These are phyloP conservation scores for Meiosimyza decipiens DNA, from an alignment of 2,888 invertebrate genomes.

Conservation along the genomic window DNA sequence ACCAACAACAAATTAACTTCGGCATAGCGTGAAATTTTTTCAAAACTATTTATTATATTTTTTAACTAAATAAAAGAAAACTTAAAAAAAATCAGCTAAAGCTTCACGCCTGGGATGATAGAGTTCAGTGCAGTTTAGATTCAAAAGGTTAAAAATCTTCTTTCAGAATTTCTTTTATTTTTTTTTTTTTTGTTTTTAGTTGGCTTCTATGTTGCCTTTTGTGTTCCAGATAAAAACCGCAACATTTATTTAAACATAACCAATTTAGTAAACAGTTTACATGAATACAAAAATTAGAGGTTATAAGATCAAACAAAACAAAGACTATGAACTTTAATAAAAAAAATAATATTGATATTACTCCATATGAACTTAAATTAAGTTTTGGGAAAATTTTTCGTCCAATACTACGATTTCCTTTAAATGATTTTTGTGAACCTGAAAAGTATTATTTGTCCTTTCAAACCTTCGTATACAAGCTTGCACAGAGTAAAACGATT, in stretches of 20 bases:
- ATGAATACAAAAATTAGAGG: too few species aligned
- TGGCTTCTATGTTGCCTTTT: neutral
- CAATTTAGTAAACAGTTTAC: too few species aligned
- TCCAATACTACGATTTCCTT: too few species aligned
- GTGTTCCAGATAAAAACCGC: slow-evolving; percentile 9
- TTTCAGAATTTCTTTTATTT: neutral
- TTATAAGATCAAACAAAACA: too few species aligned
- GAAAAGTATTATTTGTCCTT: too few species aligned
- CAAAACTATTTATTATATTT: neutral
- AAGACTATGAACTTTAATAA: too few species aligned
- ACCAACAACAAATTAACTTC: neutral
- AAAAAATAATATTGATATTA: too few species aligned
- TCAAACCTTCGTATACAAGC: too few species aligned
- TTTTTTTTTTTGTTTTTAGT: neutral
- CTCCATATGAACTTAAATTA: too few species aligned
- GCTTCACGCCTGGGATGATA: slow-evolving; percentile 2
- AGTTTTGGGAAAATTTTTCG: too few species aligned
- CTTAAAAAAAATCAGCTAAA: slow-evolving; percentile 5
- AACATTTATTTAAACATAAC: neutral
- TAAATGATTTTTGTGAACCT: too few species aligned
- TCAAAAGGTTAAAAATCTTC: neutral
- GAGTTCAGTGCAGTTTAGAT: neutral
- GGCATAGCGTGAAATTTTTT: slow-evolving; percentile 6
- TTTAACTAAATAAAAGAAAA: neutral
- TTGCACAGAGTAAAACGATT: too few species aligned